These are phyloP conservation scores for Antigone vipio DNA, from an alignment of 2,113 vertebrate genomes.

Conservation along the genomic window DNA sequence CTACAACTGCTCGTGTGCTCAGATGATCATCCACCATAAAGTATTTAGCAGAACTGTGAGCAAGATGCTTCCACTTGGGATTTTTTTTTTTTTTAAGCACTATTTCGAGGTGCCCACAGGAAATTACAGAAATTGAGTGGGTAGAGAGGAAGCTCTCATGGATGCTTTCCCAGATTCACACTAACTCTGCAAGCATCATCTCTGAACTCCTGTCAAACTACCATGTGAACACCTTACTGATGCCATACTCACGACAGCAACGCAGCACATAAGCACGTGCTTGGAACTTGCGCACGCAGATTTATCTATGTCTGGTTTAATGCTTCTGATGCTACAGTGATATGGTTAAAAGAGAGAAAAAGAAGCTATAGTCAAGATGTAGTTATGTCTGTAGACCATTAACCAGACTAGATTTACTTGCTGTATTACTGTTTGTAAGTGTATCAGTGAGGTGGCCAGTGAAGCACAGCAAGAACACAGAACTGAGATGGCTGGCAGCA, in stretches of 20 bases:
- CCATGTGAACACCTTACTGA: not conserved
- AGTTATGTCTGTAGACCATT: rapidly evolving
- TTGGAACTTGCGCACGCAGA: not conserved
- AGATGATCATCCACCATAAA: not conserved
- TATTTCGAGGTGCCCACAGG: not conserved
- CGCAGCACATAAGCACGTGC: not conserved
- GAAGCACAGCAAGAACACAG: not conserved
- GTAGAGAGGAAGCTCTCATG: not conserved
- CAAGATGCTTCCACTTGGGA: not conserved
- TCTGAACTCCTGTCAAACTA: not conserved
- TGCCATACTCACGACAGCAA: not conserved
- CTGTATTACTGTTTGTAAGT: not conserved
- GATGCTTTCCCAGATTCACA: not conserved
- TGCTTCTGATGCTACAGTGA: not conserved
- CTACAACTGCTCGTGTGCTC: not conserved
- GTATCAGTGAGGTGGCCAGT: not conserved
- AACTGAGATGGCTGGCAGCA: not conserved
- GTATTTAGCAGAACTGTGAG: not conserved
- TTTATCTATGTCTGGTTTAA: not conserved
- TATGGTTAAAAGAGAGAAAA: not conserved
- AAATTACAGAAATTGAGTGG: not conserved
- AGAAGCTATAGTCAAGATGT: not conserved
- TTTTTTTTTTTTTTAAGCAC: not conserved
- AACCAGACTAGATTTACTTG: not conserved
- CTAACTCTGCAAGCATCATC: not conserved